Conservation (phyloP, 2,888 invertebrate genomes). For the Agapostemon virescens region DNA sequence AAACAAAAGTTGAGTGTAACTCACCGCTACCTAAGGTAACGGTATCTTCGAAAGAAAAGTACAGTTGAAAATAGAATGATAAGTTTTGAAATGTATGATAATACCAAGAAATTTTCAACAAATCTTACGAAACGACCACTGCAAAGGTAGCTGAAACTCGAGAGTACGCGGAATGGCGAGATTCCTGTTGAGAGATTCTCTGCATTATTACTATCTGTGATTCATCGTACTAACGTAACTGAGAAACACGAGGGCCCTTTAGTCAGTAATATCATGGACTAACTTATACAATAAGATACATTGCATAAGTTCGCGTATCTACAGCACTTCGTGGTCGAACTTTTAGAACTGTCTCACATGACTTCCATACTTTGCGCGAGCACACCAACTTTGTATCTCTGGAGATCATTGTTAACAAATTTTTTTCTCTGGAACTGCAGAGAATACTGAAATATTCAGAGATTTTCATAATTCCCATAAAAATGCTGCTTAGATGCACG, state of each 20-base stretch:
- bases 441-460: not conserved
- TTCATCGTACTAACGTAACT: conserved; percentile 32
- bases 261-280: conserved; percentile 21
- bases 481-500: too few species aligned
- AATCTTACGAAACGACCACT: not conserved
- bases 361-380: conserved; percentile 2
- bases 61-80: not conserved
- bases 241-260: conserved; percentile 47
- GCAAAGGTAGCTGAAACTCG: conserved; percentile 22
- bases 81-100: not conserved
- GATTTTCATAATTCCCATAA: not conserved
- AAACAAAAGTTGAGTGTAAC: too few species aligned
- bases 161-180: not conserved
- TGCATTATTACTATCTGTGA: conserved; percentile 29
- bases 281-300: conserved; percentile 46
- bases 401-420: not conserved
- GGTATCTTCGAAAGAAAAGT: not conserved
- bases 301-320: conserved; percentile 31
- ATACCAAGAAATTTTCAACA: not conserved
- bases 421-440: not conserved
- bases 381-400: not conserved
- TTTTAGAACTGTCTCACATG: conserved; percentile 8
- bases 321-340: conserved; percentile 37
- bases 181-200: conserved; percentile 26
- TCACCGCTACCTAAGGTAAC: not conserved